phyloP scores from a whole-genome alignment of 2,888 invertebrate species.

The Troilus luridus region DNA sequence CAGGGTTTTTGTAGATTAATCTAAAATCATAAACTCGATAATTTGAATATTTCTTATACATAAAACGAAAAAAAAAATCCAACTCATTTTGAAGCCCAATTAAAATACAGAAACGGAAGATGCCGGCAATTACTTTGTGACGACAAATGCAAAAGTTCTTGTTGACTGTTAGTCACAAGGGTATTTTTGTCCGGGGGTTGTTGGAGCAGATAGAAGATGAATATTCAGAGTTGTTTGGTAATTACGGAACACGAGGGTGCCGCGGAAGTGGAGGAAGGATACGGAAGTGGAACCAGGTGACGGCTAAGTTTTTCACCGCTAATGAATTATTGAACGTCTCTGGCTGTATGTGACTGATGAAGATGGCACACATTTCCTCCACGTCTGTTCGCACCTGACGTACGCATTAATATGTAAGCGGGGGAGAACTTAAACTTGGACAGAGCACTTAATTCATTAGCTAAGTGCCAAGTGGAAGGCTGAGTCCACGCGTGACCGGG shows the following conservation, averaged over 20 bases:
- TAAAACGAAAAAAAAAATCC: no score
- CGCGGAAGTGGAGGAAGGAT: background rate
- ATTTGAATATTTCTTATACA: no score
- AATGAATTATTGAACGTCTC: slow-evolving; percentile 40
- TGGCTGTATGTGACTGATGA: background rate
- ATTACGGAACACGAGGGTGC: slow-evolving; percentile 11
- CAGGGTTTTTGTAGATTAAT: no score
- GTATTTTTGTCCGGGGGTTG: slow-evolving; percentile 6
- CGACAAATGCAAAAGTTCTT: background rate
- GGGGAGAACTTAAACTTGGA: background rate
- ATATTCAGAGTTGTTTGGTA: slow-evolving; percentile 45
- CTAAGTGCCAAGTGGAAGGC: slow-evolving; percentile 29
- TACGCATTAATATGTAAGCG: slow-evolving; percentile 55
- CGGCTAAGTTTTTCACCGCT: slow-evolving; percentile 41
- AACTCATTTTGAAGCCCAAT: background rate
- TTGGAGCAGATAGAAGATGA: slow-evolving; percentile 23
- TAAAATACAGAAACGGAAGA: background rate
- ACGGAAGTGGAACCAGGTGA: slow-evolving; percentile 20
- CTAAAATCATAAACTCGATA: no score
- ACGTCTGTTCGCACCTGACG: slow-evolving; percentile 49
- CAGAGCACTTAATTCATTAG: slow-evolving; percentile 57
- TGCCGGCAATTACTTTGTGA: background rate
- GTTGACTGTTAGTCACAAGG: slow-evolving; percentile 4
- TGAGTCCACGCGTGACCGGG: slow-evolving; percentile 33
- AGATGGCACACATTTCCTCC: slow-evolving; percentile 34